phyloP scores from a whole-genome alignment of 2,797 vertebrate genomes.

The Hemibagrus guttatus region DNA sequence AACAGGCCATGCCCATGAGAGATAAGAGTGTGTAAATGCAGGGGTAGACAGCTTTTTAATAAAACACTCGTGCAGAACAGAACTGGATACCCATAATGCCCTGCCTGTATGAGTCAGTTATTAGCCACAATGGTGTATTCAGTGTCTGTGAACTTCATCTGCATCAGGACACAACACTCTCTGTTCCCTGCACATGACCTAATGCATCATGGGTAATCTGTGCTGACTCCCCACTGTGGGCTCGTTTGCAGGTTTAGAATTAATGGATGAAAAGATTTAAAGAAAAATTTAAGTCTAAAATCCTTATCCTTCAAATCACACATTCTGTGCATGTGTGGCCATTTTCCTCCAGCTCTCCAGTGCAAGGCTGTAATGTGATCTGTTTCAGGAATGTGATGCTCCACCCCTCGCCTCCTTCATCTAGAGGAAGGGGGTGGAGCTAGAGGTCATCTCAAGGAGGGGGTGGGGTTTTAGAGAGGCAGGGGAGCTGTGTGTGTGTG shows the following conservation, averaged over 20 bases:
- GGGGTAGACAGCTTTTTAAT: neutral
- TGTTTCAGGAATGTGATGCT: constrained; percentile 66
- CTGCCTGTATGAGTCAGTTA: neutral
- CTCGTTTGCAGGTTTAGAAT: neutral
- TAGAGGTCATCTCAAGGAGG: constrained; percentile 55
- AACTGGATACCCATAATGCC: neutral
- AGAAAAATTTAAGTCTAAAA: neutral
- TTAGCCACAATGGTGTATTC: neutral
- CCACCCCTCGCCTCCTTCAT: constrained; percentile 63
- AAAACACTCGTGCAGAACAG: neutral
- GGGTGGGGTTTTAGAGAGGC: neutral
- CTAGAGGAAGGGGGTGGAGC: constrained; percentile 67
- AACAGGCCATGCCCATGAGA: neutral
- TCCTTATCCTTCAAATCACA: neutral
- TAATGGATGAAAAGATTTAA: neutral
- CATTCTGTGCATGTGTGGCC: neutral
- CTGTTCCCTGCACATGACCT: neutral
- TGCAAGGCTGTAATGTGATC: constrained; percentile 72
- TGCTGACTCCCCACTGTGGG: neutral
- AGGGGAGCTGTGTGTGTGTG: neutral
- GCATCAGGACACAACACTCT: neutral
- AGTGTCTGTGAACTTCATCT: neutral
- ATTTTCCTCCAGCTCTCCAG: constrained; percentile 44
- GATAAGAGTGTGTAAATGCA: neutral
- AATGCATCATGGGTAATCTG: constrained; percentile 19